Conservation (phyloP, 2,797 vertebrate species). For the Salarias fasciatus region DNA sequence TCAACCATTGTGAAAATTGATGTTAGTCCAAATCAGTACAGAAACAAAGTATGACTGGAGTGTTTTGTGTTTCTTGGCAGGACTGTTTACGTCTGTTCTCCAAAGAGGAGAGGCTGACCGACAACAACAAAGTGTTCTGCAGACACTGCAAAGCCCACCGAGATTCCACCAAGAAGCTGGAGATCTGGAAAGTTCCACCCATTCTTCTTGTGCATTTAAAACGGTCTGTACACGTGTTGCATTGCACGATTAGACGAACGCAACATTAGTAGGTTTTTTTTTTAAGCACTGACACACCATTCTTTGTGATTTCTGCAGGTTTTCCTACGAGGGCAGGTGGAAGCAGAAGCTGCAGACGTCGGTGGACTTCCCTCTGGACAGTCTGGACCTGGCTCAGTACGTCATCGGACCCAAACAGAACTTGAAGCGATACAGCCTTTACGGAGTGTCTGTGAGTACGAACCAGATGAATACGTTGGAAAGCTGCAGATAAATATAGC, state of each 20-base stretch:
- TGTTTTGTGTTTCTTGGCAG: conserved; percentile 67
- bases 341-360: conserved; percentile 96
- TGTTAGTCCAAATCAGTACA: too few relatives aligned
- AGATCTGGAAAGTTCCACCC: conserved; percentile 98
- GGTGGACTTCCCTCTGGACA: conserved; percentile 95
- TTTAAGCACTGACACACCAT: neutral
- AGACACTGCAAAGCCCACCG: conserved; percentile 95
- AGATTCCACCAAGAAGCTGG: conserved; percentile 97
- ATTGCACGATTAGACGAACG: too few relatives aligned
- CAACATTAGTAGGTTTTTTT: neutral
- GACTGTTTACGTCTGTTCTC: conserved; percentile 98
- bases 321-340: conserved; percentile 98
- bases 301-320: conserved; percentile 72
- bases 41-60: neutral
- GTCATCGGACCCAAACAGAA: conserved; percentile 93
- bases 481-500: too few relatives aligned
- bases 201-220: conserved; percentile 96
- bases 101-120: conserved; percentile 96
- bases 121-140: conserved; percentile 97
- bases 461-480: neutral
- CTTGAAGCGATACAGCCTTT: conserved; percentile 93
- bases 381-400: conserved; percentile 92
- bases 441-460: conserved; percentile 94
- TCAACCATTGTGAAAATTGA: too few relatives aligned
- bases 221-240: conserved; percentile 80